Conservation (phyloP, 2,797 vertebrate genomes). For the Anguilla pacifica region DNA sequence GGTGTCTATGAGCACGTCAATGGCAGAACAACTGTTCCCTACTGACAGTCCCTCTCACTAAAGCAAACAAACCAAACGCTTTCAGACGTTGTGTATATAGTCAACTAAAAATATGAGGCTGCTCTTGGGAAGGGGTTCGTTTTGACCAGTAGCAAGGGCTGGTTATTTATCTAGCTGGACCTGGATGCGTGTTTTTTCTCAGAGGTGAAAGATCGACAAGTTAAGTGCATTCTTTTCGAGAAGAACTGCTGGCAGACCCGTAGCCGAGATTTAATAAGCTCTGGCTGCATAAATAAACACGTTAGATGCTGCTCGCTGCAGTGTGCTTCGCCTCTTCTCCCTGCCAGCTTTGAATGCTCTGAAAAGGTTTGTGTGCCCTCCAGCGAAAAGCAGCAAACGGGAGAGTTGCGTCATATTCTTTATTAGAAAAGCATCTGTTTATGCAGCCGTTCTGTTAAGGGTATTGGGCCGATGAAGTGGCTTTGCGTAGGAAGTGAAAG, state of each 20-base stretch:
- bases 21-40: not conserved
- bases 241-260: conserved; percentile 32
- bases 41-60: not conserved
- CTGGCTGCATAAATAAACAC: conserved; percentile 30
- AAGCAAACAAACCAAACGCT: conserved; percentile 34
- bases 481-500: not conserved
- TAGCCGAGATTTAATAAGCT: conserved; percentile 33
- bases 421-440: not conserved
- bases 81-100: conserved; percentile 34
- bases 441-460: not conserved
- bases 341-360: not conserved
- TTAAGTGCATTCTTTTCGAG: conserved; percentile 49
- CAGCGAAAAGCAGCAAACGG: not conserved
- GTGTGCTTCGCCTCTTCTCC: not conserved
- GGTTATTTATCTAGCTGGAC: conserved; percentile 52
- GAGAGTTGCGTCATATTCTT: not conserved
- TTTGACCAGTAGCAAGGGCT: conserved; percentile 24
- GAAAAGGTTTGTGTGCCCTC: not conserved
- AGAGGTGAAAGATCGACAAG: conserved; percentile 43
- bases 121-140: not conserved
- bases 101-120: conserved; percentile 21
- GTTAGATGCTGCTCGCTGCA: not conserved
- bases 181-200: conserved; percentile 44
- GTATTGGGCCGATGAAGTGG: not conserved
- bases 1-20: not conserved